Percentiles rank a stretch among this genome's conserved stretches.
These are phyloP conservation scores for Aphelenchoides fujianensis DNA, from an alignment of 1,140 invertebrate species.

Conservation along the genomic window DNA sequence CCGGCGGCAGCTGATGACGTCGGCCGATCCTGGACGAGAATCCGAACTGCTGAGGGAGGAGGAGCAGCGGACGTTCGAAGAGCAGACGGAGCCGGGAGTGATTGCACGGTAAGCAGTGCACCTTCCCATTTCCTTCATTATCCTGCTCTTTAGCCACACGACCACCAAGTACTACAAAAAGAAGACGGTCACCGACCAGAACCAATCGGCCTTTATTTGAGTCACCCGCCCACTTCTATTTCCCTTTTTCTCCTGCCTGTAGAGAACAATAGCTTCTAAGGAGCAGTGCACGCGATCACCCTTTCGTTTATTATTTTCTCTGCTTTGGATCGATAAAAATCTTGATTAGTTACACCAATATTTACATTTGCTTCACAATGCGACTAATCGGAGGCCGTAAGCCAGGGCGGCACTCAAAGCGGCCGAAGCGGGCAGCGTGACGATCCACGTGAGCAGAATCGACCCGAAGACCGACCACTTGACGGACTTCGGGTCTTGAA, in stretches of 20 bases:
- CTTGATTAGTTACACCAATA: not conserved
- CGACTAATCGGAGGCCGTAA: not conserved
- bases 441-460: slow-evolving; percentile 90
- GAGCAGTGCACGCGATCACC: not conserved
- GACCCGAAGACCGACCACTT: slow-evolving; percentile 69
- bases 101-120: slow-evolving; percentile 42
- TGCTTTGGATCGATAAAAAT: not conserved
- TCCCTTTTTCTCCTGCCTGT: too few relatives aligned
- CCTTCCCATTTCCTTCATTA: not conserved
- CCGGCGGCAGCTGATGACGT: slow-evolving; percentile 48
- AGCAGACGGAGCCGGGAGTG: slow-evolving; percentile 55
- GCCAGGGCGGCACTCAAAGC: not conserved
- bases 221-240: not conserved
- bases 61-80: slow-evolving; percentile 50
- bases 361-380: not conserved
- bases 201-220: not conserved
- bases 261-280: not conserved
- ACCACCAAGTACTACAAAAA: slow-evolving; percentile 60
- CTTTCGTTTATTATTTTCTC: slow-evolving; percentile 4
- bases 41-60: slow-evolving; percentile 49
- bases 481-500: slow-evolving; percentile 64
- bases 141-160: slow-evolving; percentile 40
- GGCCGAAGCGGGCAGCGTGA: slow-evolving; percentile 76
- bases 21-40: slow-evolving; percentile 50
- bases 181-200: slow-evolving; percentile 50